Conservation (phyloP, 2,888 invertebrate genomes). For the Stenurella melanura region DNA sequence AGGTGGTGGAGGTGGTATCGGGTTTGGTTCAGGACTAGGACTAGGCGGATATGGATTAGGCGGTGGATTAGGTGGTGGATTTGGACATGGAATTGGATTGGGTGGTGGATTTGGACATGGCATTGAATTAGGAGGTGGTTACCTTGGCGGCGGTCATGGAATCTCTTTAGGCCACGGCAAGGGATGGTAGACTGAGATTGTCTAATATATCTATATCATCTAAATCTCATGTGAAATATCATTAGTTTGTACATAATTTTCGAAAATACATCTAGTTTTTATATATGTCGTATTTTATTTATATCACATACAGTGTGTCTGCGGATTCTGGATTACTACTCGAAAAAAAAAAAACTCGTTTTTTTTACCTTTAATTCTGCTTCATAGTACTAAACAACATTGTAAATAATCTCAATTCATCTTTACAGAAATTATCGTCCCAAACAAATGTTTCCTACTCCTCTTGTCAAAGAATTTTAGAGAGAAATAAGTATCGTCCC, state of each 20-base stretch:
- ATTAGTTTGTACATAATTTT: constrained; percentile 27
- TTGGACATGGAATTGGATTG: constrained; percentile 36
- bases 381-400: no score
- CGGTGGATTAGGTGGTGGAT: constrained; percentile 27
- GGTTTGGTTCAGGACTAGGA: constrained; percentile 48
- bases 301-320: no score
- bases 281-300: background rate
- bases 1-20: constrained; percentile 44
- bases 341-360: no score
- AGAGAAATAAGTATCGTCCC: no score
- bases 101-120: constrained; percentile 34
- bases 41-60: constrained; percentile 29
- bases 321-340: no score
- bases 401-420: no score
- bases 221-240: constrained; percentile 25
- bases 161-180: constrained; percentile 21
- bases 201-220: background rate
- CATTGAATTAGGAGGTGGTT: constrained; percentile 39
- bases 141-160: constrained; percentile 42
- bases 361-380: no score
- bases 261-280: constrained; percentile 20
- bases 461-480: no score
- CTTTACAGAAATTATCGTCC: no score
- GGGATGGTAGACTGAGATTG: constrained; percentile 7
- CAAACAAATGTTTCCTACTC: no score